phyloP scores from a whole-genome alignment of 2,797 vertebrate genomes.

The Hipposideros larvatus region DNA sequence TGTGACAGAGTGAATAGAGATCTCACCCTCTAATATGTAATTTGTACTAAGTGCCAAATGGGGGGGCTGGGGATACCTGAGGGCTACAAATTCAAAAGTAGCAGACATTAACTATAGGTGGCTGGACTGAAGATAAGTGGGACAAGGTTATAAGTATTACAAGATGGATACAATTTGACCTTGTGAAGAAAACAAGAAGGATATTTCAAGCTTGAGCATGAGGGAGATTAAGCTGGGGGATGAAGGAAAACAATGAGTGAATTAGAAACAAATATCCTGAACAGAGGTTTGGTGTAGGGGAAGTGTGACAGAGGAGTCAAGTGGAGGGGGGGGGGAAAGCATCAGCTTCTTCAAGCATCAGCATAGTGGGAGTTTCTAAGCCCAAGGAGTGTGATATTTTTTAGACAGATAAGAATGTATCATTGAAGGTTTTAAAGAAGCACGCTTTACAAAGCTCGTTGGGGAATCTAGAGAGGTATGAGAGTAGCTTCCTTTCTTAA shows the following conservation, averaged over 20 bases:
- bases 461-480: background rate
- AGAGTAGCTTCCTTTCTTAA: background rate
- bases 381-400: fast-evolving
- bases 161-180: background rate
- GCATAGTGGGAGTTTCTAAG: fast-evolving
- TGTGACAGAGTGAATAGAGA: background rate
- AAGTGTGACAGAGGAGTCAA: background rate
- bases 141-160: background rate
- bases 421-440: background rate
- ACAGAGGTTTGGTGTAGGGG: background rate
- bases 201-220: background rate
- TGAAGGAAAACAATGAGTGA: too few species aligned
- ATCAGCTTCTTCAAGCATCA: background rate
- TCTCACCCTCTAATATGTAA: background rate
- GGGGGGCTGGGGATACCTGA: background rate
- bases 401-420: background rate
- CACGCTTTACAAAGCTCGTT: background rate
- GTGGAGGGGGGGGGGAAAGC: too few species aligned
- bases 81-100: background rate
- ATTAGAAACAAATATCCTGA: background rate
- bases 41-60: background rate
- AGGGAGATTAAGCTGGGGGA: background rate
- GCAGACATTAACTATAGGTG: background rate
- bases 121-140: background rate
- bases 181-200: background rate